Evolutionary conservation across 2,797 vertebrate genomes (phyloP).

Genomic region (Cynodonichthys magdalenae): DNA sequence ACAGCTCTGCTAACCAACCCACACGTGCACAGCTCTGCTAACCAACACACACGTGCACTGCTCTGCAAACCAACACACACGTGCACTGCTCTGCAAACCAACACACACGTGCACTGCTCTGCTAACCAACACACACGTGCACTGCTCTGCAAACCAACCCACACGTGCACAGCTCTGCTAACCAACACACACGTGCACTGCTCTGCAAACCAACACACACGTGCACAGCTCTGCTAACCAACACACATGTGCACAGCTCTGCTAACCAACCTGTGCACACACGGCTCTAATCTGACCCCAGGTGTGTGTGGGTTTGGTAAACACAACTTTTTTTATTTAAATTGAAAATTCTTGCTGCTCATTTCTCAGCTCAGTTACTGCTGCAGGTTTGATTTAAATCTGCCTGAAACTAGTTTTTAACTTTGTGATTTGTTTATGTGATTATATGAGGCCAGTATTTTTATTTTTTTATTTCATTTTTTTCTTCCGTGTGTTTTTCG

Average conservation of each 20-base stretch:
- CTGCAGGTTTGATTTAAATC: neutral
- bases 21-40: too few relatives aligned
- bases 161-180: too few relatives aligned
- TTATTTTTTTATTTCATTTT: too few relatives aligned
- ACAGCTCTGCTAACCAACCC: too few relatives aligned
- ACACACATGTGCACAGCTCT: too few relatives aligned
- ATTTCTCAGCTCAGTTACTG: constrained; percentile 4
- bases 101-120: too few relatives aligned
- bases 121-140: too few relatives aligned
- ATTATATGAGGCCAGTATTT: neutral
- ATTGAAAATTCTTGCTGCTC: neutral
- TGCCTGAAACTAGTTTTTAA: neutral
- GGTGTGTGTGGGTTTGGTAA: neutral
- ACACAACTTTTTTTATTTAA: neutral
- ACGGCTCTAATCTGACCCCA: neutral
- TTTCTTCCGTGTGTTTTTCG: too few relatives aligned
- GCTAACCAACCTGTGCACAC: neutral
- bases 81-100: too few relatives aligned
- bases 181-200: neutral
- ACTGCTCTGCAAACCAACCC: neutral
- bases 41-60: too few relatives aligned
- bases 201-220: neutral
- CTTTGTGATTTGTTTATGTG: neutral
- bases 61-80: too few relatives aligned
- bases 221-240: too few relatives aligned